phyloP scores from a whole-genome alignment of 1,140 invertebrate species.

The Drusus annulatus region DNA sequence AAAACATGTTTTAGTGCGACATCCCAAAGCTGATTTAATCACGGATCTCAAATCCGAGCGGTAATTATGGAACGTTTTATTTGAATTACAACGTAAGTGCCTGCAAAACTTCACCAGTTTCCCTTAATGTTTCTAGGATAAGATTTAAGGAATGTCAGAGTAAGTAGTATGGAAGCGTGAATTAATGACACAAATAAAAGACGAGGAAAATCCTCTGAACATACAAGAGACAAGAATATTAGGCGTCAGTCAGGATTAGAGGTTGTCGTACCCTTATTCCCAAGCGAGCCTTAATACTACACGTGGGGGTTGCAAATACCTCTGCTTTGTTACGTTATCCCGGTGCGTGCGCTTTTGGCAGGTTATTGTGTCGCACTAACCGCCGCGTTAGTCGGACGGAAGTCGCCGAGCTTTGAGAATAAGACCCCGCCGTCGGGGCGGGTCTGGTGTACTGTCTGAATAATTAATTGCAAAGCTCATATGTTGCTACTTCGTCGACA shows the following conservation, averaged over 20 bases:
- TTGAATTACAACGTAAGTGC: not conserved
- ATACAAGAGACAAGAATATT: constrained; percentile 34
- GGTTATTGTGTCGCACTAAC: no score
- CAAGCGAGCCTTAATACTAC: no score
- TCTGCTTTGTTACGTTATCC: no score
- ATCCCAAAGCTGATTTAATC: no score
- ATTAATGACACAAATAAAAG: constrained; percentile 36
- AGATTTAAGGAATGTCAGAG: not conserved
- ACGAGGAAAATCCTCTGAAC: constrained; percentile 28
- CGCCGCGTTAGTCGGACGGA: no score
- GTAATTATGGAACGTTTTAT: constrained; percentile 21
- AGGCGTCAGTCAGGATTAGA: constrained; percentile 33
- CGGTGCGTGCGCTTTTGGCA: no score
- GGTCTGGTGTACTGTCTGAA: constrained; percentile 35
- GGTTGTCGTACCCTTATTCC: no score
- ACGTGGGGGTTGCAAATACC: no score
- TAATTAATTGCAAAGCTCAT: constrained; percentile 47
- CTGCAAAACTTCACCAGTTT: no score
- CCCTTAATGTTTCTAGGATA: not conserved
- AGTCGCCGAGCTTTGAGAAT: no score
- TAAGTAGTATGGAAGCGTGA: constrained; percentile 3
- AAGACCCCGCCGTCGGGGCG: not conserved
- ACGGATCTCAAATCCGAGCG: not conserved
- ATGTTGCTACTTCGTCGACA: constrained; percentile 49
- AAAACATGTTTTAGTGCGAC: no score